A percentile compares a stretch with the other conserved stretches of the same genome.
phyloP scores from a whole-genome alignment of 2,888 invertebrate species.

The Galeopsomyia nigrocyanea region DNA sequence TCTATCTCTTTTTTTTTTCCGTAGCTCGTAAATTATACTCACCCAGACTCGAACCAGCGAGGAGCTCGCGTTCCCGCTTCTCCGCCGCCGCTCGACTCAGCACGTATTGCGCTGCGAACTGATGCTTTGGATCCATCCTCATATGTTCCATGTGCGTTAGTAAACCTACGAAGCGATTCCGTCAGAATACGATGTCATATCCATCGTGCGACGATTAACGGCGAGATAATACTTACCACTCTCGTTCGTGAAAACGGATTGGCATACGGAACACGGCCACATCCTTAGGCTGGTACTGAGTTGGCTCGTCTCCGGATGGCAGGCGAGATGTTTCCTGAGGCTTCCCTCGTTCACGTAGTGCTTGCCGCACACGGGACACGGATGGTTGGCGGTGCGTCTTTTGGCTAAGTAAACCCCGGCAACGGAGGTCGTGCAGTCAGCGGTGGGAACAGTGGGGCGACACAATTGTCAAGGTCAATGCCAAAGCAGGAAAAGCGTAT shows the following conservation, averaged over 20 bases:
- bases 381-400: constrained; percentile 93
- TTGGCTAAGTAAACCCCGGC: constrained; percentile 85
- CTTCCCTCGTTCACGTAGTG: constrained; percentile 96
- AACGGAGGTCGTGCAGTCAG: constrained; percentile 70
- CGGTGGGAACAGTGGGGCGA: constrained; percentile 68
- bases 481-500: constrained; percentile 67
- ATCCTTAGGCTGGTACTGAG: constrained; percentile 89
- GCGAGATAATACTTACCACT: constrained; percentile 77
- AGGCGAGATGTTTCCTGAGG: constrained; percentile 91
- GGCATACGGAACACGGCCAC: constrained; percentile 97
- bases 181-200: no score
- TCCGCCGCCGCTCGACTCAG: constrained; percentile 92
- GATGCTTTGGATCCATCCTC: constrained; percentile 97
- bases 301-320: constrained; percentile 92
- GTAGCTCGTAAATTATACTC: constrained; percentile 35
- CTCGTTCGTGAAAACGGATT: constrained; percentile 95
- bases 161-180: constrained; percentile 74
- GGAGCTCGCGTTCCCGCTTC: constrained; percentile 85
- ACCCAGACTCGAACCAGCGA: constrained; percentile 71
- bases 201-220: not conserved
- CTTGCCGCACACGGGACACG: constrained; percentile 95
- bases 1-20: not conserved
- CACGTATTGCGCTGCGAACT: constrained; percentile 95
- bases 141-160: constrained; percentile 96
- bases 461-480: constrained; percentile 67